phyloP scores from a whole-genome alignment of 2,888 invertebrate genomes.

The Oxycera nigricornis region DNA sequence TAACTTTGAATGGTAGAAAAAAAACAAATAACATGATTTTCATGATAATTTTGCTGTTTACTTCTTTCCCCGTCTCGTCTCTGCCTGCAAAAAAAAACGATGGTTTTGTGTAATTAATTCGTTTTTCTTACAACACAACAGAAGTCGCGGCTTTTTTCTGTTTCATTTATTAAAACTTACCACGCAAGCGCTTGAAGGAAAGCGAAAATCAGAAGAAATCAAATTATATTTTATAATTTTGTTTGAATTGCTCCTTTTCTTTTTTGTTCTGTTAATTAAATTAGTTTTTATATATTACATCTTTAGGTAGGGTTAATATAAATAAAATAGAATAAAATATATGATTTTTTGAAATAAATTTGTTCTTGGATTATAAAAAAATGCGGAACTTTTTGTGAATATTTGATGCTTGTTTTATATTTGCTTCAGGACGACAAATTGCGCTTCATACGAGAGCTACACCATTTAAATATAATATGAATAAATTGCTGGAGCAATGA shows the following conservation, averaged over 20 bases:
- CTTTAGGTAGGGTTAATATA: conserved; percentile 37
- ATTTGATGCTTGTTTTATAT: too few species aligned
- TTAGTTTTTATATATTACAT: conserved; percentile 39
- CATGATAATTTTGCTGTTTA: background rate
- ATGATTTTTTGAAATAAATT: conserved; percentile 31
- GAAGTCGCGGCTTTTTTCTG: background rate
- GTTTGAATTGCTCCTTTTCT: conserved; percentile 18
- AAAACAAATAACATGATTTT: background rate
- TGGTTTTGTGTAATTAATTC: background rate
- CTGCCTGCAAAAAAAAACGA: background rate
- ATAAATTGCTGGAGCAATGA: too few species aligned
- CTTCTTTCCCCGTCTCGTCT: background rate
- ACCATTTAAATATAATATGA: too few species aligned
- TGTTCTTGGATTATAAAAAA: background rate
- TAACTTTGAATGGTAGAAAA: background rate
- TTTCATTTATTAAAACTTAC: background rate
- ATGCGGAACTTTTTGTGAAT: too few species aligned
- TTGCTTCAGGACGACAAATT: too few species aligned
- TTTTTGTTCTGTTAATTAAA: conserved; percentile 34
- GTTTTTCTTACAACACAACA: background rate
- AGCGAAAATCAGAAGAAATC: background rate
- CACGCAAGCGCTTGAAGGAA: background rate
- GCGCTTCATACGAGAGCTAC: too few species aligned
- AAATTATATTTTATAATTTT: conserved; percentile 34
- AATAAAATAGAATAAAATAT: conserved; percentile 36